Evolutionary conservation across 2,797 vertebrate species (phyloP), one percentile per base, ranked within the genome.

Genomic region (Sparus aurata): DNA sequence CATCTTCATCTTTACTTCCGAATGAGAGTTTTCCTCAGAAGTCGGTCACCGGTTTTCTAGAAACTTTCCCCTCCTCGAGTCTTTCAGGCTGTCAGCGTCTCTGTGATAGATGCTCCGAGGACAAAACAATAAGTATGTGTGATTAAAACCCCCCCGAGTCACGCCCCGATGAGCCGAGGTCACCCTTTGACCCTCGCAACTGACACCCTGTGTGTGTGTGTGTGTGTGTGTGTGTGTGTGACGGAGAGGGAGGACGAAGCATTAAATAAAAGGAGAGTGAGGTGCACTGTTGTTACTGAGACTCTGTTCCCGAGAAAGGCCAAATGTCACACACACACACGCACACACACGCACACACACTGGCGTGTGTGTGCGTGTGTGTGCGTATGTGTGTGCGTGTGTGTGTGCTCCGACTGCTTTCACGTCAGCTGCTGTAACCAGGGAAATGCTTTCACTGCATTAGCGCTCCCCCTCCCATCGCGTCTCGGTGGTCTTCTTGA

Each of bases 401-500:
- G 22, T 38, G n/a, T 55, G 47, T 9, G 23, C 62, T 54, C 77
- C 17, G 79, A 63, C 82, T 69, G 63, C 78, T 85, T 77, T 76
- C 55, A 76, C 16, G 2, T 69, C 74, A 73, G 58, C 66, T 50
- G 64, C 75, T 79, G 85, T 89, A 92, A 87, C 85, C 70, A 53
- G 67, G 89, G 82, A 89, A 86, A 86, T 74, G 75, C 85, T 88
- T 82, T 89, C 86, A 75, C 85, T 73, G 50, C 91, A 91, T 92
- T 89, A 89, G 84, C n/a, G 11, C 79, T 67, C 30, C 64, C 41
- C 41, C 75, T 89, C 85, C 77, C 75, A 55, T n/a, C 3, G 82
- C 80, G 84, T 88, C 85, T 89, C 73, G 34, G 85, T 85, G 91
- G 93, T 87, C 84, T 70, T 91, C 90, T 91, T 90, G 82, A 92